A percentile compares a stretch with the other conserved stretches of the same genome.
Conservation (phyloP, 2,888 invertebrate species). For the Brachypalpus laphriformis region DNA sequence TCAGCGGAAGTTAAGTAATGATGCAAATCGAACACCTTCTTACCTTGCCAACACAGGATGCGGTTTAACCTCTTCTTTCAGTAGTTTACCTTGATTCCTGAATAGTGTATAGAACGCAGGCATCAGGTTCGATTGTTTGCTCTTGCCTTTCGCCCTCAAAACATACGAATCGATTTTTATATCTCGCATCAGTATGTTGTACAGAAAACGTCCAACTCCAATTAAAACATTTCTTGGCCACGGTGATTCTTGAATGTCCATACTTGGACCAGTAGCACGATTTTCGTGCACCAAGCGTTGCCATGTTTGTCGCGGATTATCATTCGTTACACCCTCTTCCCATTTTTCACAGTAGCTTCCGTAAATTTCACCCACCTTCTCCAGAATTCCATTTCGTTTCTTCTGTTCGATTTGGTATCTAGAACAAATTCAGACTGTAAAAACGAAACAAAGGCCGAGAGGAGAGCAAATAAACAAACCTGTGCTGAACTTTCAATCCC, state of each 20-base stretch:
- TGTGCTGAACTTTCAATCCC: constrained; percentile 87
- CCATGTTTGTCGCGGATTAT: constrained; percentile 89
- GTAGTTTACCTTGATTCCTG: constrained; percentile 86
- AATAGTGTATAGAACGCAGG: constrained; percentile 92
- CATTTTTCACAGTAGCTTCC: constrained; percentile 87
- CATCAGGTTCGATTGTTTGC: constrained; percentile 85
- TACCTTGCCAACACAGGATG: constrained; percentile 89
- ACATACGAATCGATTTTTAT: constrained; percentile 91
- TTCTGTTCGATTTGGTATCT: constrained; percentile 87
- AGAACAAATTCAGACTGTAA: not conserved
- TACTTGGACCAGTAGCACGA: constrained; percentile 84
- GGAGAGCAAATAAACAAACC: constrained; percentile 63
- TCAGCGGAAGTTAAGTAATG: too few relatives aligned
- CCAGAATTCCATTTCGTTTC: constrained; percentile 86
- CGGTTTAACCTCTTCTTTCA: constrained; percentile 91
- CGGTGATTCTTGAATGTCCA: constrained; percentile 84
- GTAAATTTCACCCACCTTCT: constrained; percentile 87
- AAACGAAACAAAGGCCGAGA: constrained; percentile 7
- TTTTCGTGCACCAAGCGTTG: constrained; percentile 85
- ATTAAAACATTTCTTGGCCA: constrained; percentile 88
- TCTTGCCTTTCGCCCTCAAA: constrained; percentile 84
- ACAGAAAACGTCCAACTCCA: constrained; percentile 92
- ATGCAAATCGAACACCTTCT: not conserved
- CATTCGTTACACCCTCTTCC: constrained; percentile 81
- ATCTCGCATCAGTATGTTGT: constrained; percentile 93